These are phyloP conservation scores for Protodeltote pygarga DNA, from an alignment of 2,888 invertebrate species.

Conservation along the genomic window DNA sequence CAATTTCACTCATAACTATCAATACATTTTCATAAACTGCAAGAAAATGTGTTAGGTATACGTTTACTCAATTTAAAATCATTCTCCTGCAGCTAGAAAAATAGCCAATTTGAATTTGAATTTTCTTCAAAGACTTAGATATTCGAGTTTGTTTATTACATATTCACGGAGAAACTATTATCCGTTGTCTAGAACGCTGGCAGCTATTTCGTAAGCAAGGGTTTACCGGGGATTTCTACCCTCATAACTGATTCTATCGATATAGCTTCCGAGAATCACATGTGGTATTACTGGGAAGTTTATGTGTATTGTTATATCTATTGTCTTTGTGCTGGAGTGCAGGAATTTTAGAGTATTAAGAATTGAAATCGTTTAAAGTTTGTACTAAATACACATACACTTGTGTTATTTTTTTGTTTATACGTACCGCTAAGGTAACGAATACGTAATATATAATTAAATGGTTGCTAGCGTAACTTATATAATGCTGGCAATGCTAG, in stretches of 20 bases:
- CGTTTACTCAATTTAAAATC: no score
- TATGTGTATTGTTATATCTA: slow-evolving; percentile 40
- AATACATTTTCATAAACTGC: no score
- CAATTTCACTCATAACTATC: no score
- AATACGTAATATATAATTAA: no score
- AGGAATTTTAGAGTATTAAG: slow-evolving; percentile 2
- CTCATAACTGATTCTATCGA: slow-evolving; percentile 58
- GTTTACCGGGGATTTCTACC: slow-evolving; percentile 62
- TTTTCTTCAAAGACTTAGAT: slow-evolving; percentile 8
- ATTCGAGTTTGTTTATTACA: slow-evolving; percentile 33
- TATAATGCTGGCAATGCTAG: no score
- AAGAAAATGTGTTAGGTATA: no score
- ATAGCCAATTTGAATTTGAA: slow-evolving; percentile 1
- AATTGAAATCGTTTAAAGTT: not conserved
- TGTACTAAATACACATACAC: no score
- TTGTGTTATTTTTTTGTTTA: no score
- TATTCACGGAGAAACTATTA: slow-evolving; percentile 52
- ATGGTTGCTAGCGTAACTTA: no score
- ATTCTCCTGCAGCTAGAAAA: not conserved
- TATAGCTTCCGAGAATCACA: slow-evolving; percentile 48
- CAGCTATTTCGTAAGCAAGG: slow-evolving; percentile 59
- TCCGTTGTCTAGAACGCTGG: slow-evolving; percentile 47
- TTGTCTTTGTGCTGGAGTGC: slow-evolving; percentile 15
- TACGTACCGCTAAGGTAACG: no score
- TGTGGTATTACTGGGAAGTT: slow-evolving; percentile 36